phyloP scores from a whole-genome alignment of 2,888 invertebrate genomes.

The Pseudoips prasinana region DNA sequence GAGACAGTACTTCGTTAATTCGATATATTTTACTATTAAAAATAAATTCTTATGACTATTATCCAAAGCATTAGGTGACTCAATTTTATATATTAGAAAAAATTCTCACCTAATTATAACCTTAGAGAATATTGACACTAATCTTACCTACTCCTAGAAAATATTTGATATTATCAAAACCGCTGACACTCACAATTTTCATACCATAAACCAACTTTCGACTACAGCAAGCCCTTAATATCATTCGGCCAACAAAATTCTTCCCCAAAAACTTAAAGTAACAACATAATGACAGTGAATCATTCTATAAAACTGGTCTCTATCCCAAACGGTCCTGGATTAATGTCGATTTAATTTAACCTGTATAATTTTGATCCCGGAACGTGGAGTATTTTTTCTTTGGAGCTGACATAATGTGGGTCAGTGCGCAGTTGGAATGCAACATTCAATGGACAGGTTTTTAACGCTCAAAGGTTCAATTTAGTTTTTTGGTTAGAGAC shows the following conservation, averaged over 20 bases:
- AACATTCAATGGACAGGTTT: too few relatives aligned
- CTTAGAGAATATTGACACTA: too few relatives aligned
- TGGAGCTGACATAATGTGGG: slow-evolving; percentile 18
- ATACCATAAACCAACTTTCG: slow-evolving; percentile 7
- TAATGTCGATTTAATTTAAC: slow-evolving; percentile 81
- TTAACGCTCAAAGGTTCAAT: too few relatives aligned
- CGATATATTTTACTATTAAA: too few relatives aligned
- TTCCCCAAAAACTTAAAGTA: slow-evolving; percentile 59
- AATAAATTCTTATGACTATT: too few relatives aligned
- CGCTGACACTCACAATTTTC: slow-evolving; percentile 11
- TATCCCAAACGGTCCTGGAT: slow-evolving; percentile 67
- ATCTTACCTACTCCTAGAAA: too few relatives aligned
- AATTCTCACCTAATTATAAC: too few relatives aligned
- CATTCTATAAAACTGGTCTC: slow-evolving; percentile 58
- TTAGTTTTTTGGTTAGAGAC: too few relatives aligned
- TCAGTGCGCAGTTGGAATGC: slow-evolving; percentile 2
- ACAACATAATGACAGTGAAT: slow-evolving; percentile 73
- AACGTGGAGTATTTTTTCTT: slow-evolving; percentile 21
- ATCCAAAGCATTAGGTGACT: too few relatives aligned
- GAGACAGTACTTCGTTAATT: too few relatives aligned
- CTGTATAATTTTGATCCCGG: slow-evolving; percentile 70
- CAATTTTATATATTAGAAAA: too few relatives aligned
- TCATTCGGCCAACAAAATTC: slow-evolving; percentile 54
- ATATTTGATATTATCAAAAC: too few relatives aligned
- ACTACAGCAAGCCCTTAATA: slow-evolving; percentile 35